Evolutionary conservation across 1,140 invertebrate genomes (phyloP).

Genomic region (Drosophila paulistorum): DNA sequence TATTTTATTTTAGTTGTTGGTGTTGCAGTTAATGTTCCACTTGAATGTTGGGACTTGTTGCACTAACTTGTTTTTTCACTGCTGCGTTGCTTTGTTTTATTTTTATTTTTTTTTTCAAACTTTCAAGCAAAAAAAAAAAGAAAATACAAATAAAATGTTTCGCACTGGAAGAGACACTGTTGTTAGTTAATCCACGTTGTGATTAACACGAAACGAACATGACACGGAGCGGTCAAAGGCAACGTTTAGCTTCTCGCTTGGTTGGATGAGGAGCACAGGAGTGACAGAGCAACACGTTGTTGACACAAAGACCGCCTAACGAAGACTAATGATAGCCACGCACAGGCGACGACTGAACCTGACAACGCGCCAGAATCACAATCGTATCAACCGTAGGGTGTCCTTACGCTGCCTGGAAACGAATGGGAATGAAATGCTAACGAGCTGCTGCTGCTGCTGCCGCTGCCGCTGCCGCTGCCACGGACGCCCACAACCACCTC

Average conservation of each 20-base stretch:
- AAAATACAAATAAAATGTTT: neutral
- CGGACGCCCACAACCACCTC: constrained; percentile 24
- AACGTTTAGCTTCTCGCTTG: constrained; percentile 11
- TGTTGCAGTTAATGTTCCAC: constrained; percentile 33
- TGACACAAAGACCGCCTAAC: constrained; percentile 82
- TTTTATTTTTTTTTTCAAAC: neutral
- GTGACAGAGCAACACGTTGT: constrained; percentile 76
- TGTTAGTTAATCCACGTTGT: neutral
- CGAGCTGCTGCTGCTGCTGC: constrained; percentile 29
- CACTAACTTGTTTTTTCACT: constrained; percentile 32
- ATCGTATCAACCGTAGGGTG: constrained; percentile 14
- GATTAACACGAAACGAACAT: constrained; percentile 8
- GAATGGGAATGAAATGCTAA: constrained; percentile 33
- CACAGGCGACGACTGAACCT: constrained; percentile 33
- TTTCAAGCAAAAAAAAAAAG: neutral
- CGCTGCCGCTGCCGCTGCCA: neutral
- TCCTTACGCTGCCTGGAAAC: constrained; percentile 14
- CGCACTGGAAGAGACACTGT: neutral
- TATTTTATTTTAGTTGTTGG: neutral
- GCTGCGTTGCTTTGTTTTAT: constrained; percentile 1
- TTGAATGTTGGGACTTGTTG: constrained; percentile 61
- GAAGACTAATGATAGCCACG: constrained; percentile 72
- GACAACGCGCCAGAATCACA: constrained; percentile 27
- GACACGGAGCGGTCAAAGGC: neutral
- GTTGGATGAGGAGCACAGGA: neutral